Evolutionary conservation across 2,888 invertebrate species (phyloP), one percentile per base, ranked within the genome.

Genomic region (Tryphoninae sp.): DNA sequence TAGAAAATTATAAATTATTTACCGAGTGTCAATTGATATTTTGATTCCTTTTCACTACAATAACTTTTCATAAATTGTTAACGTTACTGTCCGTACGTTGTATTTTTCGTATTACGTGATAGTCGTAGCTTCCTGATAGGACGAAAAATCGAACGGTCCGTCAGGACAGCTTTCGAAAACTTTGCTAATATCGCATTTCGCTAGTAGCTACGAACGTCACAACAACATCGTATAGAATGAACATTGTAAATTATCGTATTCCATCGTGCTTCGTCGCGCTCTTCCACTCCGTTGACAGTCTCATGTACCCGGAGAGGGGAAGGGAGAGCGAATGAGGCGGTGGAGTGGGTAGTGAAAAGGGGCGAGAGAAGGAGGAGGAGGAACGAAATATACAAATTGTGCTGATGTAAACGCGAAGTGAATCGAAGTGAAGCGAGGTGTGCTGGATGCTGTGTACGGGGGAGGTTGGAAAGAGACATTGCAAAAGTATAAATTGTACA

Each of bases 181-280:
- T 83, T 82, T 51, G 67, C 62, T 83, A 84, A 86, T 81, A 71
- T 78, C 53, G 73, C 45, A 53, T 42, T 58, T 49, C 64, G 16
- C 55, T 13, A 45, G 9, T 45, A 45, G 55, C 6, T 19, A 19
- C n/a, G 19, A 64, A 53, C 23, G 40, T 55, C 74, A 75, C 74
- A 75, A 65, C 55, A 74, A 65, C 45, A 49, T 16, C 11, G 55
- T 22, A 65, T 23, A n/a, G 61, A 75, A 55, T 19, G 40, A 69
- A 42, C 69, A 76, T 78, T 81, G 81, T 78, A 83, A 87, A 88
- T 87, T 85, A 86, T 86, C 84, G 84, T 85, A 87, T 85, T 83
- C 78, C 83, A 87, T 86, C 85, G 80, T 81, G 84, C 84, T 84
- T 83, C 86, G 79, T 81, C 75, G 78, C 78, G 71, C 64, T 53